Evolutionary conservation across 2,888 invertebrate species (phyloP).

Genomic region (Phorcus lineatus): DNA sequence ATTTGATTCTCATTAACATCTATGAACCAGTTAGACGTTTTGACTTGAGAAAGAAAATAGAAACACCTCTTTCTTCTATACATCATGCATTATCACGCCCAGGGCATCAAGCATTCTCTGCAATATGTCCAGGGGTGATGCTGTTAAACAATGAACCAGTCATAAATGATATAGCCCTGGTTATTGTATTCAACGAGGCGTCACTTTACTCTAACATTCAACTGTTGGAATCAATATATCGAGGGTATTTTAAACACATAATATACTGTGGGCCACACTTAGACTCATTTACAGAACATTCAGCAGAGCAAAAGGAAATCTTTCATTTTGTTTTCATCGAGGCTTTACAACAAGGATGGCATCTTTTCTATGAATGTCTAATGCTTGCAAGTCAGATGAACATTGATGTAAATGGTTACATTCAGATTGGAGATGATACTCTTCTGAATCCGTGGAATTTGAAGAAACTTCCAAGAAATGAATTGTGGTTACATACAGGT

Average conservation of each 20-base stretch:
- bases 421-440: conserved; percentile 1
- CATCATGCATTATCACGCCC: background rate
- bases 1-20: no score
- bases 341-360: background rate
- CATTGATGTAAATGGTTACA: background rate
- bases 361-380: background rate
- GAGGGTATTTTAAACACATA: background rate
- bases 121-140: background rate
- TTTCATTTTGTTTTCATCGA: background rate
- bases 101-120: background rate
- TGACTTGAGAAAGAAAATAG: no score
- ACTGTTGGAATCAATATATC: background rate
- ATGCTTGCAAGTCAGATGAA: background rate
- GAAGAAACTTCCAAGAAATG: background rate
- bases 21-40: no score
- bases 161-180: no score
- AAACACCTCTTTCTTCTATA: background rate
- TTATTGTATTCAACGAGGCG: no score
- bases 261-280: background rate
- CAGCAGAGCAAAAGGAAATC: background rate
- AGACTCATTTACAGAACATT: background rate
- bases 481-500: background rate
- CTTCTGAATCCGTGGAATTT: background rate
- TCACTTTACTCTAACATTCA: no score
- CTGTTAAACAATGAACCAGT: background rate